phyloP scores from a whole-genome alignment of 2,113 vertebrate species.

The Lamprotornis superbus region DNA sequence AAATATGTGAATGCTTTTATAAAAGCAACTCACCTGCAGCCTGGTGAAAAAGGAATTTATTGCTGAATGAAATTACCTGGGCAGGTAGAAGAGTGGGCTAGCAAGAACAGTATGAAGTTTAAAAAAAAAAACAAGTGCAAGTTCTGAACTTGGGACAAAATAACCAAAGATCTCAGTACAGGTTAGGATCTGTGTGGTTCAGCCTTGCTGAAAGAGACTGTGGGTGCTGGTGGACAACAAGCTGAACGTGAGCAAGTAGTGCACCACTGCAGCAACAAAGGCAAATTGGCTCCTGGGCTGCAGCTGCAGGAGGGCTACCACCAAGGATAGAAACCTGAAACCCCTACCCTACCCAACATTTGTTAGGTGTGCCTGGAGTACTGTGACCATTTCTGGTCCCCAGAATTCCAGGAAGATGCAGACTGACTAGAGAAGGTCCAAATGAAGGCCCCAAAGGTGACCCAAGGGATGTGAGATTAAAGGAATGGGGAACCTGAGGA shows the following conservation, averaged over 20 bases:
- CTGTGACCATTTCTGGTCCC: background rate
- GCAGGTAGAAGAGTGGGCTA: background rate
- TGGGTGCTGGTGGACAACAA: background rate
- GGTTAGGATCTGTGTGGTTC: too few species aligned
- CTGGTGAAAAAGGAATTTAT: background rate
- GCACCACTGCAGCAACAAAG: background rate
- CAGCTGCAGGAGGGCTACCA: background rate
- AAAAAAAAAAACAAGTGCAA: background rate
- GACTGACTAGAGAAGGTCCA: background rate
- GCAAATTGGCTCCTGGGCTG: background rate
- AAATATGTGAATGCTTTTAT: background rate
- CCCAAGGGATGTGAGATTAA: background rate
- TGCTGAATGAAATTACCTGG: background rate
- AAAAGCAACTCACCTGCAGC: background rate
- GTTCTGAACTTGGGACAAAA: background rate
- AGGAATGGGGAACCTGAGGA: background rate
- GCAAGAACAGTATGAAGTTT: background rate
- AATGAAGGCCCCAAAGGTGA: background rate
- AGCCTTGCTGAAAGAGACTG: background rate
- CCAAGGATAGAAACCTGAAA: background rate
- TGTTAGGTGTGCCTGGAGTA: background rate
- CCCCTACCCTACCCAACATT: rapidly evolving
- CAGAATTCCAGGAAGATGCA: background rate
- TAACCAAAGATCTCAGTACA: background rate
- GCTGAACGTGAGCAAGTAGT: rapidly evolving